phyloP scores from a whole-genome alignment of 2,888 invertebrate genomes.

The Drosophila meridiana region DNA sequence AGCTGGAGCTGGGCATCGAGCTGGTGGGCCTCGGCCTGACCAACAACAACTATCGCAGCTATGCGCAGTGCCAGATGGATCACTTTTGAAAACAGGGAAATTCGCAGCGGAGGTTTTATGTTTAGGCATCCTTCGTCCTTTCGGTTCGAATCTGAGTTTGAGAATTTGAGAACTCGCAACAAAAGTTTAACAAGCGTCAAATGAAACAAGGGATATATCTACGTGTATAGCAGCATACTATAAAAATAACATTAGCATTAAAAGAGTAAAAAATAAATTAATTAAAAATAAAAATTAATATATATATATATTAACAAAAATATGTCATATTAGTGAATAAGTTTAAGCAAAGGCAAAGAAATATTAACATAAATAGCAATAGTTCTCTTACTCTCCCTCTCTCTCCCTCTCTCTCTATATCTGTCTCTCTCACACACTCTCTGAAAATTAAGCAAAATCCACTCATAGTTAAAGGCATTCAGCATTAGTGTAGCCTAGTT shows the following conservation, averaged over 20 bases:
- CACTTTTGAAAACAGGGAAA: slow-evolving; percentile 47
- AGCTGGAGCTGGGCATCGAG: slow-evolving; percentile 54
- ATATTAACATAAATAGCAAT: slow-evolving; percentile 26
- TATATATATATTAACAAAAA: slow-evolving; percentile 19
- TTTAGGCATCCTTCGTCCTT: slow-evolving; percentile 32
- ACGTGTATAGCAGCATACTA: slow-evolving; percentile 79
- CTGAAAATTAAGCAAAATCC: slow-evolving; percentile 8
- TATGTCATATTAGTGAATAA: slow-evolving; percentile 36
- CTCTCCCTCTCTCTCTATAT: slow-evolving; percentile 1
- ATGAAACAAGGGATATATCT: slow-evolving; percentile 85
- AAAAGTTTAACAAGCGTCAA: slow-evolving; percentile 82
- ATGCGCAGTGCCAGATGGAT: slow-evolving; percentile 58
- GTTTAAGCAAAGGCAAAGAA: slow-evolving; percentile 9
- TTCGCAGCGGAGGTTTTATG: slow-evolving; percentile 20
- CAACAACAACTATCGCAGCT: slow-evolving; percentile 77
- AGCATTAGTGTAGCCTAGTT: slow-evolving; percentile 55
- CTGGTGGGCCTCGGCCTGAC: slow-evolving; percentile 67
- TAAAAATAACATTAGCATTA: slow-evolving; percentile 19
- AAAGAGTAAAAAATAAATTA: background rate
- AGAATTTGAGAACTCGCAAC: slow-evolving; percentile 56
- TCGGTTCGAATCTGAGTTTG: slow-evolving; percentile 22
- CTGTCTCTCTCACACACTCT: slow-evolving; percentile 11
- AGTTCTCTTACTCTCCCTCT: slow-evolving; percentile 11
- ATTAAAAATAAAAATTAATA: background rate
- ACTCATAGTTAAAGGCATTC: slow-evolving; percentile 72